phyloP scores from a whole-genome alignment of 2,113 vertebrate species.

The Chiloscyllium plagiosum region DNA sequence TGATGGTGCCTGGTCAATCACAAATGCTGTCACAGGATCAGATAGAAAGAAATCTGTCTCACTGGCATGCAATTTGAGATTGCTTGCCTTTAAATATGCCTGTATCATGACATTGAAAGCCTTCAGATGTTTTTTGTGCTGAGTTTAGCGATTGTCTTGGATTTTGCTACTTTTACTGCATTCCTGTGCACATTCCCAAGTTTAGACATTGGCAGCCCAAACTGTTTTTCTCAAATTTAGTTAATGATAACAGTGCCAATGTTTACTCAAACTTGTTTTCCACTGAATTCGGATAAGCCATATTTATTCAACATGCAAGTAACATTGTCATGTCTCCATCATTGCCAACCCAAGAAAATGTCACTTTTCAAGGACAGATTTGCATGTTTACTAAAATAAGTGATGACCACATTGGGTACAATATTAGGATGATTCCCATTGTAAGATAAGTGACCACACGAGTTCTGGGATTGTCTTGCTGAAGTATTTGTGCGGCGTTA shows the following conservation, averaged over 20 bases:
- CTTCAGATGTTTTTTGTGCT: not conserved
- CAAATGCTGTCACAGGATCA: not conserved
- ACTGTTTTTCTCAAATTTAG: not conserved
- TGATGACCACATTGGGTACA: not conserved
- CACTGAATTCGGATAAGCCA: not conserved
- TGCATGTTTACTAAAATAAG: not conserved
- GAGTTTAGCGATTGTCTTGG: not conserved
- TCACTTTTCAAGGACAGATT: not conserved
- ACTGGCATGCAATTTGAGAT: not conserved
- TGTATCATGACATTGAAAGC: not conserved
- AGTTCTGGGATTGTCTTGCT: not conserved
- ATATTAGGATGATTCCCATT: not conserved
- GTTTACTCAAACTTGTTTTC: not conserved
- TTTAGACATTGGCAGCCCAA: not conserved
- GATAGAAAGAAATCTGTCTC: not conserved
- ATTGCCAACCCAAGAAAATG: not conserved
- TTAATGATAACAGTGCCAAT: not conserved
- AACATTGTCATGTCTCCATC: not conserved
- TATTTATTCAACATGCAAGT: not conserved
- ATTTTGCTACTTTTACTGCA: not conserved
- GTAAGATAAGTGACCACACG: not conserved
- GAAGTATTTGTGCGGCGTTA: not conserved
- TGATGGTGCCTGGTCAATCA: too few species aligned
- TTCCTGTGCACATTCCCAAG: not conserved
- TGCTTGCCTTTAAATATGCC: not conserved